phyloP scores from a whole-genome alignment of 2,113 vertebrate species.

The Todiramphus chloris region DNA sequence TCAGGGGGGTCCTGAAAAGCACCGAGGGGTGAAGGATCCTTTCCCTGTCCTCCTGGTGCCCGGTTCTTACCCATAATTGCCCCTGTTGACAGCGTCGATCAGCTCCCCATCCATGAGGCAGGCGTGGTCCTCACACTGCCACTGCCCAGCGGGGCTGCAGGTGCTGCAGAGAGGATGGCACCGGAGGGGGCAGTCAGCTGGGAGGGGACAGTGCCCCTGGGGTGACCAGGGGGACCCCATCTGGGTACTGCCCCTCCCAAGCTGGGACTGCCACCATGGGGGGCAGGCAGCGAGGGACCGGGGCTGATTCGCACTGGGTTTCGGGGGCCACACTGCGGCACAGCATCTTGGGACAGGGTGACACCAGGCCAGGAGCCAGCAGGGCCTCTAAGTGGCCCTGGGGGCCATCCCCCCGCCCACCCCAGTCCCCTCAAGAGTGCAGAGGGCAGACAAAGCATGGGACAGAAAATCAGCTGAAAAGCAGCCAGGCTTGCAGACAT shows the following conservation, averaged over 20 bases:
- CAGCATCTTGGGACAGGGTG: not conserved
- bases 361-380: not conserved
- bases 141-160: slow-evolving; percentile 80
- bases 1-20: not conserved
- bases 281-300: fast-evolving
- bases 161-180: slow-evolving; percentile 75
- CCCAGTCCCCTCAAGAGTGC: not conserved
- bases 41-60: fast-evolving
- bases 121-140: slow-evolving; percentile 88
- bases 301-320: not conserved
- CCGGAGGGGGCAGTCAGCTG: not conserved
- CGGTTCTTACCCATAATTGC: slow-evolving; percentile 82
- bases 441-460: not conserved
- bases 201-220: not conserved
- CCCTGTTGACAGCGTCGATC: slow-evolving; percentile 85
- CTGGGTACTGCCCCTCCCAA: not conserved
- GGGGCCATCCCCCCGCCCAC: not conserved
- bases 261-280: fast-evolving
- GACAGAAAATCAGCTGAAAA: not conserved
- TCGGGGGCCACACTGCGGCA: fast-evolving
- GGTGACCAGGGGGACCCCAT: fast-evolving
- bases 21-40: fast-evolving
- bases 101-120: slow-evolving; percentile 88
- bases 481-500: not conserved
- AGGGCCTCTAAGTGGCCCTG: not conserved